A percentile compares a stretch with the other conserved stretches of the same genome.
Conservation (phyloP, 1,140 invertebrate species). For the Platyscapa corneri region DNA sequence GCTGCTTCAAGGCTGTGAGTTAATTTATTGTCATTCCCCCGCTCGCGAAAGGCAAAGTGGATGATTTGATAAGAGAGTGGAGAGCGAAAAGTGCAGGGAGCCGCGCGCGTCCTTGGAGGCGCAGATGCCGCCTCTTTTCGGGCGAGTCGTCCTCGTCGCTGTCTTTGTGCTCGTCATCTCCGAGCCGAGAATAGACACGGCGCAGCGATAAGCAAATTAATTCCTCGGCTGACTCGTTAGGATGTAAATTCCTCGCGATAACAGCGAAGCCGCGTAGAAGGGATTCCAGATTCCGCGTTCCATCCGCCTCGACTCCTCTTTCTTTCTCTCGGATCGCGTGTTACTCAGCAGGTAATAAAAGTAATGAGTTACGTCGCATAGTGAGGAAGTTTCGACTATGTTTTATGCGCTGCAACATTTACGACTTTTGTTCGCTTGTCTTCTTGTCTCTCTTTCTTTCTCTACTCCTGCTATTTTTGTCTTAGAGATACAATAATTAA, state of each 20-base stretch:
- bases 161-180: not conserved
- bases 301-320: conserved; percentile 1
- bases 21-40: not conserved
- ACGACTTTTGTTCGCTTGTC: conserved; percentile 45
- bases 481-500: conserved; percentile 1
- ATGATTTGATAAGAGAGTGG: not conserved
- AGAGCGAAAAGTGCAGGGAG: too few relatives aligned
- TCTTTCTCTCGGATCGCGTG: conserved; percentile 23
- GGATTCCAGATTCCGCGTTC: conserved; percentile 37
- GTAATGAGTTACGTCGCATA: conserved; percentile 49
- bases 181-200: not conserved
- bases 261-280: not conserved
- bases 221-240: conserved; percentile 38
- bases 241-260: conserved; percentile 42
- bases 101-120: too few relatives aligned
- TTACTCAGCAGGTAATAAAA: conserved; percentile 49
- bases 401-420: conserved; percentile 49
- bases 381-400: conserved; percentile 41
- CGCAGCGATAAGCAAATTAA: conserved; percentile 28
- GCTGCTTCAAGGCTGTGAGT: not conserved
- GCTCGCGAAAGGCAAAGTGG: not conserved
- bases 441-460: not conserved
- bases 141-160: not conserved
- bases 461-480: not conserved
- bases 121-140: not conserved